Evolutionary conservation across 2,113 vertebrate species (phyloP).

Genomic region (Ahaetulla prasina): DNA sequence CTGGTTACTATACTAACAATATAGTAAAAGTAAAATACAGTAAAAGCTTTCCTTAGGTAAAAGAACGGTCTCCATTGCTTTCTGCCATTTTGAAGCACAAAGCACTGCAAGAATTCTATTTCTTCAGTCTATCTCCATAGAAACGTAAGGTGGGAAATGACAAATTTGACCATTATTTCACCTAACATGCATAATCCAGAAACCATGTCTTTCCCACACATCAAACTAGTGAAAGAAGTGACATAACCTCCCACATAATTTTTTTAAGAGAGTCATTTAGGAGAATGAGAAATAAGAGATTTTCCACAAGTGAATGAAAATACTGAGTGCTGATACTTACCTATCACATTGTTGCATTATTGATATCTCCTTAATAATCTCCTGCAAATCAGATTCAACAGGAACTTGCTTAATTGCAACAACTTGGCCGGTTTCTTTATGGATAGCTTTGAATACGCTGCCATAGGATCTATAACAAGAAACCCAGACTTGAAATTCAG

Average conservation of each 20-base stretch:
- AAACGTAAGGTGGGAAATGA: neutral
- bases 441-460: conserved; percentile 91
- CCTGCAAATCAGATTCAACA: conserved; percentile 94
- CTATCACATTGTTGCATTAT: conserved; percentile 98
- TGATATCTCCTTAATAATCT: conserved; percentile 96
- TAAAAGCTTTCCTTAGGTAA: neutral
- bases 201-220: neutral
- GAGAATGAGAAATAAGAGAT: neutral
- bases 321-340: conserved; percentile 54
- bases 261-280: neutral
- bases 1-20: neutral
- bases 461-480: conserved; percentile 82
- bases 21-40: neutral
- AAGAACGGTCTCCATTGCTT: neutral
- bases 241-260: neutral
- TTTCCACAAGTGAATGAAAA: fast-evolving
- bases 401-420: conserved; percentile 97
- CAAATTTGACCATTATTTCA: neutral
- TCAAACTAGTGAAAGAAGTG: neutral
- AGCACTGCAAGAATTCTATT: neutral
- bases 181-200: too few species aligned
- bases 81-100: neutral
- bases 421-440: conserved; percentile 91
- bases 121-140: neutral
- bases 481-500: neutral